Percentiles rank a stretch among this genome's conserved stretches.
Conservation (phyloP, 2,797 vertebrate species). For the Pygocentrus nattereri region DNA sequence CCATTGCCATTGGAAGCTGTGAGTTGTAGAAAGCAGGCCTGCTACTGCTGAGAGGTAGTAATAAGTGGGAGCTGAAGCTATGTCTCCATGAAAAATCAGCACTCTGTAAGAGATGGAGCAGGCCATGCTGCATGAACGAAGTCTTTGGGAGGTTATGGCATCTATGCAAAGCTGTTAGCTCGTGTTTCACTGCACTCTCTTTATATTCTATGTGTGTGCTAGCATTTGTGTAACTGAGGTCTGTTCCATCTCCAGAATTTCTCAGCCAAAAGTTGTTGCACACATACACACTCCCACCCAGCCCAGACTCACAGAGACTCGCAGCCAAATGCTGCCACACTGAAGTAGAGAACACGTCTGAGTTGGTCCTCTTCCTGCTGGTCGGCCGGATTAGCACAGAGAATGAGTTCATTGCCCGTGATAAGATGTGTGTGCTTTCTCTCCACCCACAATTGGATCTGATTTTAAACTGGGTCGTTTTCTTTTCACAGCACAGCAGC, state of each 20-base stretch:
- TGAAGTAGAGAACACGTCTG: background rate
- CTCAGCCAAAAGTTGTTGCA: conserved; percentile 30
- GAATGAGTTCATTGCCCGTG: conserved; percentile 38
- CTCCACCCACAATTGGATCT: conserved; percentile 23
- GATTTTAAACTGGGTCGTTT: conserved; percentile 20
- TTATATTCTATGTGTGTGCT: background rate
- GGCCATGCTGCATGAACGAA: background rate
- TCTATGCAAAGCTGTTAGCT: conserved; percentile 9
- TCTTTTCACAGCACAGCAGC: conserved; percentile 27
- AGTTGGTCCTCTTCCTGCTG: conserved; percentile 39
- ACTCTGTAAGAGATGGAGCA: background rate
- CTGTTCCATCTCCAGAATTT: background rate
- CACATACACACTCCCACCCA: conserved; percentile 5
- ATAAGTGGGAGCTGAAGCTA: background rate
- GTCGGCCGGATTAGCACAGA: conserved; percentile 32
- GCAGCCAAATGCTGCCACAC: conserved; percentile 47
- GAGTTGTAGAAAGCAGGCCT: conserved; percentile 8
- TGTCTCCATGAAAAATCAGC: conserved; percentile 2
- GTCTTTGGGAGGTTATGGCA: conserved; percentile 19
- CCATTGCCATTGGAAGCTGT: background rate
- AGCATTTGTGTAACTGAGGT: background rate
- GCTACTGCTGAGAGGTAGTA: background rate
- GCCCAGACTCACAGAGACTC: conserved; percentile 22
- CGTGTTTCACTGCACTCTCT: background rate
- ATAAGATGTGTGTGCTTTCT: conserved; percentile 28